Base-by-base conservation (phyloP, 2,888 invertebrate species). In the Phlogophora meticulosa region DNA sequence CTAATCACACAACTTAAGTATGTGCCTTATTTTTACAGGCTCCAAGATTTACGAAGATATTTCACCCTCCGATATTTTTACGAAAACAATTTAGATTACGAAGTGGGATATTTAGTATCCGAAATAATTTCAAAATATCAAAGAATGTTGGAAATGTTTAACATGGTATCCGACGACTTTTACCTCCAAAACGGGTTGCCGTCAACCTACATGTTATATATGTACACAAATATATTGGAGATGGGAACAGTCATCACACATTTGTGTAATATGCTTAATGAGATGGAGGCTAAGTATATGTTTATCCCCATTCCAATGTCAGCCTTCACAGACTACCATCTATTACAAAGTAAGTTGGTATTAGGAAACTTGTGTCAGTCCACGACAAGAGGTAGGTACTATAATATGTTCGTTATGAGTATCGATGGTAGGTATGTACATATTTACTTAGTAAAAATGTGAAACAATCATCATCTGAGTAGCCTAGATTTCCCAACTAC, bases 221-320 rank as follows among this genome's bases (percentile, higher is more conserved):
- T 90, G 5, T 91, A 91, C 34, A 76, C 83, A 0, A 83, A 80
- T 11, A 77, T 90, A 7, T 13, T 86, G 36, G 75, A 85, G 20
- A 78, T 86, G 43, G 78, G 82, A 13, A 83, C 76, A 1, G 67
- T 66, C 0, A 84, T 91, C 0, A 64, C 85, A 1, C 89, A 91
- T 38, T 48, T 88, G 4, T 88, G 88, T 46, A 86, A 89, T 48
- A 90, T 90, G 88, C 53, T 91, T 7, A 82, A 84, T 15, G 90
- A 90, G 38, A 0, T 90, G 0, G 84, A 88, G 40, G 59, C n/a
- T 0, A 90, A 89, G 22, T 88, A 28, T 2, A 85, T 82, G n/a
- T 87, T 79, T 9, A 36, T n/a, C 0, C 7, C 28, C 0, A 15
- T 13, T 1, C 28, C 24, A 0, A 3, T 38, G 0, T 28, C 76